phyloP scores from a whole-genome alignment of 2,888 invertebrate genomes.

The Hemithea aestivaria region DNA sequence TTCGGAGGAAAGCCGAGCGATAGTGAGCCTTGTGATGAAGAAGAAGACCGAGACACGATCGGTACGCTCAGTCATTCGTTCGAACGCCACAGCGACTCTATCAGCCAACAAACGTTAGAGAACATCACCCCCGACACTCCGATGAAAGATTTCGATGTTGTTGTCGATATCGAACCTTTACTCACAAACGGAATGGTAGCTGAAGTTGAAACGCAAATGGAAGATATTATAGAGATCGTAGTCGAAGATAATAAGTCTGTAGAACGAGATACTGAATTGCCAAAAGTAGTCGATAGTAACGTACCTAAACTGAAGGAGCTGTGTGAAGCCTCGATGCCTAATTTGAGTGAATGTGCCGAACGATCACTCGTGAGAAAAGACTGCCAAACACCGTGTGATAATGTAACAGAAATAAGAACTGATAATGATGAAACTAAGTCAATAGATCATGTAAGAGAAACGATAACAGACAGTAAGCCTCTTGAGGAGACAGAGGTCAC shows the following conservation, averaged over 20 bases:
- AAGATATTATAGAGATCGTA: background rate
- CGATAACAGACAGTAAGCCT: constrained; percentile 31
- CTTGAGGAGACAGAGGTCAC: constrained; percentile 38
- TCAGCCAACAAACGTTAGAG: constrained; percentile 66
- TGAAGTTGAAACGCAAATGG: constrained; percentile 3
- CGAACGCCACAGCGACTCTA: constrained; percentile 65
- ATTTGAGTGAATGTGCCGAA: constrained; percentile 60
- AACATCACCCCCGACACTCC: constrained; percentile 70
- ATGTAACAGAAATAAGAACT: constrained; percentile 55
- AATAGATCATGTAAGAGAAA: constrained; percentile 55
- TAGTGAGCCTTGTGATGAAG: constrained; percentile 49
- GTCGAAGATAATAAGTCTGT: constrained; percentile 24
- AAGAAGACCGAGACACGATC: constrained; percentile 60
- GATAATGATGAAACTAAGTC: constrained; percentile 68
- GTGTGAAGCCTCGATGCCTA: constrained; percentile 64
- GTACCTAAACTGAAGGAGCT: constrained; percentile 65
- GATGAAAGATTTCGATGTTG: constrained; percentile 53
- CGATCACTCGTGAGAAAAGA: constrained; percentile 63
- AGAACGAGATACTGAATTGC: constrained; percentile 50
- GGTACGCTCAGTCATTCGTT: constrained; percentile 71
- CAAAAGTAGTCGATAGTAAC: constrained; percentile 63
- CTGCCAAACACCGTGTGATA: constrained; percentile 70
- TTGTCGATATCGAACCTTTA: constrained; percentile 34
- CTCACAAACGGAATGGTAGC: constrained; percentile 5
- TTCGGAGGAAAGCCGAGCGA: constrained; percentile 43